phyloP scores from a whole-genome alignment of 1,140 invertebrate genomes.

The Drosophila truncata region DNA sequence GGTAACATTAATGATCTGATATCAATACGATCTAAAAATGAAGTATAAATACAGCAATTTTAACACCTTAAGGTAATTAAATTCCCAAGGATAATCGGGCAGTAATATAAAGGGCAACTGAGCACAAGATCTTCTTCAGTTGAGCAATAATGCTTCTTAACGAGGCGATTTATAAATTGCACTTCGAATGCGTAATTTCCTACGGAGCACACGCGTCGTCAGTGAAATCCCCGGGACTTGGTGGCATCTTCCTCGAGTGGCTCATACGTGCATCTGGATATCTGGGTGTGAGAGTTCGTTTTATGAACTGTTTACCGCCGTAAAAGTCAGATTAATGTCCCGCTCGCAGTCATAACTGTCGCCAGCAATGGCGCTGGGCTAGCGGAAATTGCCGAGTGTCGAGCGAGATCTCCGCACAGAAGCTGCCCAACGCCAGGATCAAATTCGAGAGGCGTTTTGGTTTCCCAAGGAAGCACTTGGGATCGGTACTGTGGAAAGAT shows the following conservation, averaged over 20 bases:
- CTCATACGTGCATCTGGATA: slow-evolving; percentile 37
- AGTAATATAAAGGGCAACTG: not conserved
- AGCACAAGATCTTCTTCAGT: no score
- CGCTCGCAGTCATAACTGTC: slow-evolving; percentile 76
- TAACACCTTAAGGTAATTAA: not conserved
- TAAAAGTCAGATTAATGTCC: slow-evolving; percentile 82
- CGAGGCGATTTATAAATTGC: slow-evolving; percentile 6
- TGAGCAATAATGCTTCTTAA: slow-evolving; percentile 3
- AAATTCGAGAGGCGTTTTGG: slow-evolving; percentile 52
- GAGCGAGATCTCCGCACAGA: slow-evolving; percentile 59
- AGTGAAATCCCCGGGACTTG: slow-evolving; percentile 27
- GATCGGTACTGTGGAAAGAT: slow-evolving; percentile 28
- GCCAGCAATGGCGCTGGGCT: slow-evolving; percentile 57
- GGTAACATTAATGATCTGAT: not conserved
- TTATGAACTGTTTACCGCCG: slow-evolving; percentile 81
- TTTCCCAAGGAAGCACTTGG: slow-evolving; percentile 60
- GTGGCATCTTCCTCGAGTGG: slow-evolving; percentile 44
- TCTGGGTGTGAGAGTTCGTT: slow-evolving; percentile 45
- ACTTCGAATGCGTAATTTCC: slow-evolving; percentile 22
- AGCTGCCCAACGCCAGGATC: slow-evolving; percentile 67
- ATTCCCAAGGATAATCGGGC: not conserved
- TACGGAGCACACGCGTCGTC: slow-evolving; percentile 28
- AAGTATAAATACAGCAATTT: not conserved
- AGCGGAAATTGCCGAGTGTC: slow-evolving; percentile 70
- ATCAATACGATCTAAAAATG: not conserved